Percentiles rank a stretch among this genome's conserved stretches.
These are phyloP conservation scores for Tarsius wallacei DNA, from an alignment of 2,797 vertebrate genomes.

Conservation along the genomic window DNA sequence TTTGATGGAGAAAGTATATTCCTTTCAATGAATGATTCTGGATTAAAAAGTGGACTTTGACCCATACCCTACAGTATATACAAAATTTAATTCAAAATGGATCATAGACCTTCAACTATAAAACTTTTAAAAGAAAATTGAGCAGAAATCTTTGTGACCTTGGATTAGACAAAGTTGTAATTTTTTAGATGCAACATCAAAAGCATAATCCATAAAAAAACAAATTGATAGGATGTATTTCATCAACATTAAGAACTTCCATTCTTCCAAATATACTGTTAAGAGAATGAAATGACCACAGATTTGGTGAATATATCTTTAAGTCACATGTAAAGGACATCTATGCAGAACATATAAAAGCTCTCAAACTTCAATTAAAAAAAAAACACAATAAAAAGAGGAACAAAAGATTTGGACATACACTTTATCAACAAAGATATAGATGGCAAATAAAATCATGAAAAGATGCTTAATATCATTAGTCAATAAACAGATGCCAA, in stretches of 20 bases:
- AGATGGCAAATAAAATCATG: background rate
- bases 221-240: background rate
- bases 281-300: background rate
- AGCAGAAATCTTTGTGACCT: background rate
- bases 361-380: background rate
- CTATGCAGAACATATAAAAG: background rate
- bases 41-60: background rate
- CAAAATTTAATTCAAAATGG: background rate
- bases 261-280: background rate
- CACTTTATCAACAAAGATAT: background rate
- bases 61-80: background rate
- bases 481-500: background rate
- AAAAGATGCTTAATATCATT: accelerated
- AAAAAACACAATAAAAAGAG: background rate
- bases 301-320: background rate
- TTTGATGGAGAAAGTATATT: too few relatives aligned
- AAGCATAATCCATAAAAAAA: background rate
- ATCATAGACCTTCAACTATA: background rate
- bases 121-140: background rate
- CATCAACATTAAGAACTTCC: background rate
- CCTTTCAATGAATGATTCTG: background rate
- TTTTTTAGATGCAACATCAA: background rate
- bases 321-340: background rate
- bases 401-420: background rate
- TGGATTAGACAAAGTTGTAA: background rate